Evolutionary conservation across 1,140 invertebrate species (phyloP).

Genomic region (Geopemphigus sp.): DNA sequence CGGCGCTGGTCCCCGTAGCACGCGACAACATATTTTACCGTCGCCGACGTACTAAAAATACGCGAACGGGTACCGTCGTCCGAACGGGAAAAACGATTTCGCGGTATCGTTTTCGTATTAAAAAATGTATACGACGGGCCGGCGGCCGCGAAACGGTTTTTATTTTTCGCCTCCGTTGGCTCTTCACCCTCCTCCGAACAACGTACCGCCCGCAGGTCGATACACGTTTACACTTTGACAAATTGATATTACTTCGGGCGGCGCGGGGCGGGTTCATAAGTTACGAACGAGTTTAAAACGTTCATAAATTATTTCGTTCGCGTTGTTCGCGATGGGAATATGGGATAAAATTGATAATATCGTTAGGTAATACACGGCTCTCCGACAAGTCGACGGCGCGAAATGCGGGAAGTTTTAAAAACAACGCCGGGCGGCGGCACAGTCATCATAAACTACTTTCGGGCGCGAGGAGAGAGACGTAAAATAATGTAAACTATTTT

Average conservation of each 20-base stretch:
- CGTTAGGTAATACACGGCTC: constrained; percentile 16
- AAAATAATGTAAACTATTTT: constrained; percentile 35
- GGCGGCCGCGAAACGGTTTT: background rate
- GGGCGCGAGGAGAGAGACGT: background rate
- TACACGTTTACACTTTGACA: constrained; percentile 1
- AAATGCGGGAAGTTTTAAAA: constrained; percentile 21
- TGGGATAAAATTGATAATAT: background rate
- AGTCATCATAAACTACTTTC: constrained; percentile 36
- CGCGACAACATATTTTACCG: no score
- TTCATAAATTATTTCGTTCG: constrained; percentile 25
- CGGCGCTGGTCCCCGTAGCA: no score
- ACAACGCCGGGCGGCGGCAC: background rate
- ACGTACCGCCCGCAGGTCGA: background rate
- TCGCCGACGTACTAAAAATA: no score
- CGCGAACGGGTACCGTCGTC: no score
- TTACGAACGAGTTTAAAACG: background rate
- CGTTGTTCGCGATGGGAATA: background rate
- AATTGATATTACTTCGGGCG: constrained; percentile 5
- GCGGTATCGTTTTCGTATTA: background rate
- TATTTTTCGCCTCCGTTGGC: background rate
- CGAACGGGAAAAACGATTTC: no score
- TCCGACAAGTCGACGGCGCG: background rate
- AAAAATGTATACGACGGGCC: background rate
- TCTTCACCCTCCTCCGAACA: no score
- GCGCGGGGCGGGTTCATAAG: background rate